phyloP scores from a whole-genome alignment of 2,888 invertebrate species.

The Drosophila putrida region DNA sequence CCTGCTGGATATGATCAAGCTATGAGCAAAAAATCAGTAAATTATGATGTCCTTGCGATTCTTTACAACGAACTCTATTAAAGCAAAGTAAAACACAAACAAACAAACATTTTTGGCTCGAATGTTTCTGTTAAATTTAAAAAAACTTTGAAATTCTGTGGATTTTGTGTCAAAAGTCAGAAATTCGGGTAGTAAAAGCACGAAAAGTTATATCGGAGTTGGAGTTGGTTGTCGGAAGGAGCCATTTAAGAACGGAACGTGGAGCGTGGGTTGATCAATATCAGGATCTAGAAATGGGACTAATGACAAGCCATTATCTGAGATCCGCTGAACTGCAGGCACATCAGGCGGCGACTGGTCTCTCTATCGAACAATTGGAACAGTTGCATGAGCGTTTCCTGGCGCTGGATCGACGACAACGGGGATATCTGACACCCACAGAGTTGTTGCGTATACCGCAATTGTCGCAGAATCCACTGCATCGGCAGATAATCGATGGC shows the following conservation, averaged over 20 bases:
- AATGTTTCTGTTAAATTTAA: too few relatives aligned
- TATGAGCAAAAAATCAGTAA: too few relatives aligned
- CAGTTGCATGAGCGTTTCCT: constrained; percentile 37
- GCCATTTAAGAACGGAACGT: constrained; percentile 1
- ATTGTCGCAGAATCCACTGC: constrained; percentile 50
- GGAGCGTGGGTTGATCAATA: not conserved
- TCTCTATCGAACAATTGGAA: constrained; percentile 34
- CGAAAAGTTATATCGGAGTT: constrained; percentile 4
- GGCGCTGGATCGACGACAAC: constrained; percentile 45
- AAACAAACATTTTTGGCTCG: too few relatives aligned
- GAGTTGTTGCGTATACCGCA: constrained; percentile 66
- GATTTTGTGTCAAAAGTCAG: constrained; percentile 28
- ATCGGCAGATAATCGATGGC: constrained; percentile 53
- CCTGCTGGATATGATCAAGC: too few relatives aligned
- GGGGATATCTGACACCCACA: constrained; percentile 55
- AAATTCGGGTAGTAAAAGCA: not conserved
- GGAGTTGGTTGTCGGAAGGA: constrained; percentile 2
- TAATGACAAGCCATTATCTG: constrained; percentile 35
- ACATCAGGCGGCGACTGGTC: constrained; percentile 26
- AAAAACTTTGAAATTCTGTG: not conserved
- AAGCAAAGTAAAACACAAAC: too few relatives aligned
- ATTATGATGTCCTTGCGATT: too few relatives aligned
- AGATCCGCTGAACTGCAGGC: constrained; percentile 23
- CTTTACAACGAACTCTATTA: too few relatives aligned
- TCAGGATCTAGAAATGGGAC: constrained; percentile 35